Evolutionary conservation across 2,888 invertebrate genomes (phyloP).

Genomic region (Coelinius sp.): DNA sequence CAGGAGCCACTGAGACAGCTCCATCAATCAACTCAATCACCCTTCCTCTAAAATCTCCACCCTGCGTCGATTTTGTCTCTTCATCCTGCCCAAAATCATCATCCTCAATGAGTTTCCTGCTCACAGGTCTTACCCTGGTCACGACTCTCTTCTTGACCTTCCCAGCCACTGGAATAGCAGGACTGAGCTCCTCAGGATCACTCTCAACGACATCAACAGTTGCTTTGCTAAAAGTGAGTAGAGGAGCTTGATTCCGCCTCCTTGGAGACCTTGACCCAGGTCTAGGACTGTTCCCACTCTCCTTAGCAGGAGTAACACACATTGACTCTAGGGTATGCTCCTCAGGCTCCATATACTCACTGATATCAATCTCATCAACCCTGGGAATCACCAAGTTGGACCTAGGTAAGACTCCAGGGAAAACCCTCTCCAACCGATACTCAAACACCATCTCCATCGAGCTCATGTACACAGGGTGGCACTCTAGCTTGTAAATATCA

Average conservation of each 20-base stretch:
- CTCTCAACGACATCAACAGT: slow-evolving; percentile 39
- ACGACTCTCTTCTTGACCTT: slow-evolving; percentile 14
- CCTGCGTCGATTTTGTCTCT: not conserved
- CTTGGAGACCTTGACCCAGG: slow-evolving; percentile 41
- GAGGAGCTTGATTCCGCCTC: slow-evolving; percentile 50
- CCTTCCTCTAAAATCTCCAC: not conserved
- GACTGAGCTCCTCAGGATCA: not conserved
- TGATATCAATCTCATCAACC: slow-evolving; percentile 44
- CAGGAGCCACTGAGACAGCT: not conserved
- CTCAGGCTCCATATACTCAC: not conserved
- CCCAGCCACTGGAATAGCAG: slow-evolving; percentile 6
- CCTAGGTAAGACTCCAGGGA: slow-evolving; percentile 39
- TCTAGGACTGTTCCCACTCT: slow-evolving; percentile 41
- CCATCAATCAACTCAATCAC: not conserved
- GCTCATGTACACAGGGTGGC: slow-evolving; percentile 56
- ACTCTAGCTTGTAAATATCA: slow-evolving; percentile 50
- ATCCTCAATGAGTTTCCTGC: slow-evolving; percentile 34
- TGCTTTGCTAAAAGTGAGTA: slow-evolving; percentile 52
- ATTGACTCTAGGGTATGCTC: slow-evolving; percentile 1
- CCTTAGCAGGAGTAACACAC: slow-evolving; percentile 50
- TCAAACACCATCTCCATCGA: slow-evolving; percentile 54
- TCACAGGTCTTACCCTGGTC: slow-evolving; percentile 31
- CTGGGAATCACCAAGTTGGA: not conserved
- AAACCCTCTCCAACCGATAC: slow-evolving; percentile 47
- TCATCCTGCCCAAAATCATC: slow-evolving; percentile 38